These are phyloP conservation scores for Chelonia mydas DNA, from an alignment of 2,797 vertebrate species.

Conservation along the genomic window DNA sequence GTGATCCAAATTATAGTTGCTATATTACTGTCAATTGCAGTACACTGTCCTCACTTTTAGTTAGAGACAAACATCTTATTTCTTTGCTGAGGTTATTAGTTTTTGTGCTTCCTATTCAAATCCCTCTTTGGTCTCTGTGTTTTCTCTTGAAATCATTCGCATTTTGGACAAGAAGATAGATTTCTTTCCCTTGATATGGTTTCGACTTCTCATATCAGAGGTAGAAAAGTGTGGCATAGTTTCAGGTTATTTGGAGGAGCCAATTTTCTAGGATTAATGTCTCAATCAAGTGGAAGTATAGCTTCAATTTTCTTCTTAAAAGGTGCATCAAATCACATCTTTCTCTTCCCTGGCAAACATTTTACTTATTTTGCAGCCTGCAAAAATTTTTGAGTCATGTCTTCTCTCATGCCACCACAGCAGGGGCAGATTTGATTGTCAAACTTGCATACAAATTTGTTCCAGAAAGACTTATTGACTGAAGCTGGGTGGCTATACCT, in stretches of 20 bases:
- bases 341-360: conserved; percentile 35
- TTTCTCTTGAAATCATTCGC: conserved; percentile 53
- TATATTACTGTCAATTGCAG: conserved; percentile 61
- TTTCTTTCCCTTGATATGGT: conserved; percentile 46
- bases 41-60: conserved; percentile 46
- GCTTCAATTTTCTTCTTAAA: conserved; percentile 60
- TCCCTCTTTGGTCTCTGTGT: conserved; percentile 9
- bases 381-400: conserved; percentile 10
- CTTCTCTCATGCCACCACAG: conserved; percentile 9
- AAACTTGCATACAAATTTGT: conserved; percentile 1
- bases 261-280: conserved; percentile 70
- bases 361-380: conserved; percentile 63
- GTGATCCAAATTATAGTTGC: conserved; percentile 65
- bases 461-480: conserved; percentile 35
- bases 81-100: conserved; percentile 9
- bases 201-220: conserved; percentile 45
- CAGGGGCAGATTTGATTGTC: conserved; percentile 27
- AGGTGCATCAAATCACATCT: conserved; percentile 52
- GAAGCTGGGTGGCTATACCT: conserved; percentile 22
- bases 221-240: conserved; percentile 35
- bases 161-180: conserved; percentile 46
- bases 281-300: conserved; percentile 68
- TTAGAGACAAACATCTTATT: conserved; percentile 59
- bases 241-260: conserved; percentile 55
- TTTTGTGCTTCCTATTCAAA: neutral